phyloP scores from a whole-genome alignment of 2,113 vertebrate genomes.

The Gymnobelideus leadbeateri region DNA sequence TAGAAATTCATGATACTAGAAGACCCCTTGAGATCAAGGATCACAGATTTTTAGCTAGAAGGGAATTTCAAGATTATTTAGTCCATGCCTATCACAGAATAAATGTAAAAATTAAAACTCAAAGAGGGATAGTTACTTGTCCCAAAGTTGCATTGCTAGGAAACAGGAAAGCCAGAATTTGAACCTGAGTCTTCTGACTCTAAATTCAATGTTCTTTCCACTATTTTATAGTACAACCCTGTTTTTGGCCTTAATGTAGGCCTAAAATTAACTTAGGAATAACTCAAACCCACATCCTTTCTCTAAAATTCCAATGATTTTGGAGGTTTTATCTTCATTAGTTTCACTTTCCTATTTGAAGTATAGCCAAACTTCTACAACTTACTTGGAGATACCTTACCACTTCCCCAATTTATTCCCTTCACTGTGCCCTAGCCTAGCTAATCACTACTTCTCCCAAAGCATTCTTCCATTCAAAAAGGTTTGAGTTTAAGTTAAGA shows the following conservation, averaged over 20 bases:
- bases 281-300: slow-evolving; percentile 1
- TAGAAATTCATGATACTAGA: background rate
- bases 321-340: slow-evolving; percentile 26
- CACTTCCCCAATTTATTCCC: background rate
- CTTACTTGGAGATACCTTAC: background rate
- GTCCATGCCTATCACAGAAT: background rate
- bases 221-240: background rate
- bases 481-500: background rate
- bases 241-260: slow-evolving; percentile 10
- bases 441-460: background rate
- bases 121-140: background rate
- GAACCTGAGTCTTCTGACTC: background rate
- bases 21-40: background rate
- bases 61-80: background rate
- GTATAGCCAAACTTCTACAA: background rate
- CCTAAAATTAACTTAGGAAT: slow-evolving; percentile 33
- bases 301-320: background rate
- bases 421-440: too few relatives aligned
- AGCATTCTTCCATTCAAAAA: background rate
- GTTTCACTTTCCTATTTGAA: slow-evolving; percentile 40
- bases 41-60: background rate
- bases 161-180: background rate
- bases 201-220: background rate
- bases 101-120: background rate
- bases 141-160: background rate